Evolutionary conservation across 2,113 vertebrate species (phyloP).

Genomic region (Psilopogon haemacephalus): DNA sequence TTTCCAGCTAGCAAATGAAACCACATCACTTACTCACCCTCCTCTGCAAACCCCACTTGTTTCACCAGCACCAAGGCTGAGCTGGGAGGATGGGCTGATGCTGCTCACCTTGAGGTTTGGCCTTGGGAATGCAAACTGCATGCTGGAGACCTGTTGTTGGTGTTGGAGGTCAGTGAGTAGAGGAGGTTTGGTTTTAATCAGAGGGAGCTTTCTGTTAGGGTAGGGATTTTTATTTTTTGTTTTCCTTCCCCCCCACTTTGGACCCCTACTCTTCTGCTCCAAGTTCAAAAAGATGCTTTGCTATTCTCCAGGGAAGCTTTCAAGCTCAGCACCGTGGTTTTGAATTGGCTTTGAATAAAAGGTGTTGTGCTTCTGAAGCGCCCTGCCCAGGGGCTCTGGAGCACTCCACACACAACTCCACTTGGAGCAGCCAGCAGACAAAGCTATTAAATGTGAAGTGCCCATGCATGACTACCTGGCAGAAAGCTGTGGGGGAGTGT

Average conservation of each 20-base stretch:
- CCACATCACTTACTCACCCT: not conserved
- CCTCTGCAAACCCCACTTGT: not conserved
- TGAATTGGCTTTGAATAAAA: not conserved
- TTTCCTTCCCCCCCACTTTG: not conserved
- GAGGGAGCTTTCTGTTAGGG: not conserved
- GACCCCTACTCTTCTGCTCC: not conserved
- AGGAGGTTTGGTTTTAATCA: not conserved
- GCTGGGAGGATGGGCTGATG: accelerated
- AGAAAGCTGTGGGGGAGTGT: not conserved
- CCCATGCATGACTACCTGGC: not conserved
- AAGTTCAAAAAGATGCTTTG: not conserved
- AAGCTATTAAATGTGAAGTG: not conserved
- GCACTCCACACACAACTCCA: not conserved
- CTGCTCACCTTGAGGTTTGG: not conserved
- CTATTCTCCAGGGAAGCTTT: not conserved
- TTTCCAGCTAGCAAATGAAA: not conserved
- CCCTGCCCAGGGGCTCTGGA: not conserved
- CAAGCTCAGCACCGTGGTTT: not conserved
- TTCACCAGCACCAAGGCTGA: accelerated
- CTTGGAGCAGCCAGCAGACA: not conserved
- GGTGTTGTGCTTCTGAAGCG: not conserved
- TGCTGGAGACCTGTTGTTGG: not conserved
- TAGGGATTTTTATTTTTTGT: not conserved
- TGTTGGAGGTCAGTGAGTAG: not conserved
- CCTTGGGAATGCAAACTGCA: not conserved